A percentile compares a stretch with the other conserved stretches of the same genome.
Evolutionary conservation across 2,888 invertebrate species (phyloP).

Genomic region (Sympetrum striolatum): DNA sequence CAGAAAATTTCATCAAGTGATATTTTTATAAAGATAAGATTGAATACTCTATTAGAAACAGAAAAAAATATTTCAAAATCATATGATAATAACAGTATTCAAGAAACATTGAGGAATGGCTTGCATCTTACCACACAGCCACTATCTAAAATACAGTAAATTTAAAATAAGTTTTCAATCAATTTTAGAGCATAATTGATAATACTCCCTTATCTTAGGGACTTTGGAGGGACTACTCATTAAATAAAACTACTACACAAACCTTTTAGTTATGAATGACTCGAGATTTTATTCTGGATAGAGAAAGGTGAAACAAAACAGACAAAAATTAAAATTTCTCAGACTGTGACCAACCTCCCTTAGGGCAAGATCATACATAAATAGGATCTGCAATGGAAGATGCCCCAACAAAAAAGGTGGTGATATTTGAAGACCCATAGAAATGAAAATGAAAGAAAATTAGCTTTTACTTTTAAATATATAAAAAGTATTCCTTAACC

Average conservation of each 20-base stretch:
- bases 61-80: too few relatives aligned
- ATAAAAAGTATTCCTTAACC: background rate
- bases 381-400: background rate
- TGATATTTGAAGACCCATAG: background rate
- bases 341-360: slow-evolving; percentile 9
- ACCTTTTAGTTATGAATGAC: background rate
- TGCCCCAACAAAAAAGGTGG: background rate
- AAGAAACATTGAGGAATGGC: too few relatives aligned
- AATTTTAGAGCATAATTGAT: background rate
- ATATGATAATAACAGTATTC: too few relatives aligned
- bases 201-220: background rate
- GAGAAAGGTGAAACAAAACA: background rate
- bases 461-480: background rate
- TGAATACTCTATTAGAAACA: too few relatives aligned
- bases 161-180: too few relatives aligned
- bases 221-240: background rate
- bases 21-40: too few relatives aligned
- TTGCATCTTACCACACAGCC: too few relatives aligned
- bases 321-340: background rate
- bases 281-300: background rate
- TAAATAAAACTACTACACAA: background rate
- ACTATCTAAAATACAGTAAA: too few relatives aligned
- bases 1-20: too few relatives aligned
- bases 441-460: background rate
- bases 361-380: background rate